These are phyloP conservation scores for Episyrphus balteatus DNA, from an alignment of 1,140 invertebrate genomes.

Conservation along the genomic window DNA sequence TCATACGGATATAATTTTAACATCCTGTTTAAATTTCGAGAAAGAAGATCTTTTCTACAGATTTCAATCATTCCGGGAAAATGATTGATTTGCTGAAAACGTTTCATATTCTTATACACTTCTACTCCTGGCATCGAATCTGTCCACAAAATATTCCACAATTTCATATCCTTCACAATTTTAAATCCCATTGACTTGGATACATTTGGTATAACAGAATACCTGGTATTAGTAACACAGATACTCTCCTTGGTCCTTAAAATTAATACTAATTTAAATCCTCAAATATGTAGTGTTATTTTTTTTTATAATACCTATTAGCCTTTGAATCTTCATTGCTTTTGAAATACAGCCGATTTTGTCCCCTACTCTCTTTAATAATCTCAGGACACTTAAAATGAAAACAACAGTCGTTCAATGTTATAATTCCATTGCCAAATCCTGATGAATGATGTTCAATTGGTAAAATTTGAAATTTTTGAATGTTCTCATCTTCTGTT, in stretches of 20 bases:
- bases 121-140: conserved; percentile 73
- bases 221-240: conserved; percentile 62
- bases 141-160: conserved; percentile 85
- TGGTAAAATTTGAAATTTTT: too few species aligned
- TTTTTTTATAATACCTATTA: too few species aligned
- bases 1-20: conserved; percentile 73
- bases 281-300: too few species aligned
- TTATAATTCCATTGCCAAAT: too few species aligned
- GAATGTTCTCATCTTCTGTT: too few species aligned
- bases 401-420: too few species aligned
- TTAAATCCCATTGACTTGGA: conserved; percentile 64
- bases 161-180: conserved; percentile 64
- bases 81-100: conserved; percentile 82
- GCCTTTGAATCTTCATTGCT: too few species aligned
- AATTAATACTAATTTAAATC: too few species aligned
- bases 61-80: conserved; percentile 89
- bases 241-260: conserved; percentile 37
- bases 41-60: conserved; percentile 74
- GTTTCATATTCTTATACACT: conserved; percentile 76
- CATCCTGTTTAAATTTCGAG: conserved; percentile 78
- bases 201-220: conserved; percentile 57
- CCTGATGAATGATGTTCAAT: too few species aligned
- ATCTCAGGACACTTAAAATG: too few species aligned
- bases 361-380: too few species aligned
- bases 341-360: too few species aligned